Evolutionary conservation across 2,113 vertebrate genomes (phyloP), one percentile per base, ranked within the genome.

Genomic region (Baryphthengus martii): DNA sequence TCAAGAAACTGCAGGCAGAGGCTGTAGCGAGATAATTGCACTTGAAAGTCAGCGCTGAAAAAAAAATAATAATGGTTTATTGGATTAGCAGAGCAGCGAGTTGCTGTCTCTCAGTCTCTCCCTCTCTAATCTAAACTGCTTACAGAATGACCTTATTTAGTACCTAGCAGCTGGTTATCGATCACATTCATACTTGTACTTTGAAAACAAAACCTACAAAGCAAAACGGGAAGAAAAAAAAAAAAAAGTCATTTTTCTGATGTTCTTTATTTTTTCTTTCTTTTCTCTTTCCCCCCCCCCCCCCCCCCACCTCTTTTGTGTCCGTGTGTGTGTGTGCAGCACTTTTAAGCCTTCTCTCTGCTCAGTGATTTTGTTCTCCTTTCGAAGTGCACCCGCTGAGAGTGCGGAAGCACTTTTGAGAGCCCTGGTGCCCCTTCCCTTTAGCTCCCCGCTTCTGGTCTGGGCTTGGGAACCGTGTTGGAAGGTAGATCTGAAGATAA

Each of bases 401-500:
- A 91, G 68, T 40, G 90, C 5, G 39, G 89, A 81, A 56, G 66
- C 79, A 77, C 78, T 95, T 91, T 61, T 37, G 83, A 85, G 88
- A 88, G 74, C 78, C 74, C 76, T 63, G 80, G 78, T 93, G 47
- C 82, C 55, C 81, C n/a, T 78, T 81, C 67, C 90, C 68, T 68
- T 49, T 86, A 95, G 90, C 73, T 83, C 78, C 35, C 62, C 1
- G 66, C 83, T 90, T 90, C 93, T 96, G 87, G 86, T 70, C 92
- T 95, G 96, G 88, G 93, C 39, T 82, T 96, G 77, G 89, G 96
- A 97, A 96, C 92, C 92, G 92, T 96, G 97, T 97, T 97, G 97
- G 96, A 95, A 94, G 96, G 93, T 77, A 95, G 92, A 93, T 85
- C 63, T 85, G 86, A 45, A 88, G 89, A 50, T n/a, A 82, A 95